Evolutionary conservation across 2,888 invertebrate genomes (phyloP).

Genomic region (Dolomedes plantarius): DNA sequence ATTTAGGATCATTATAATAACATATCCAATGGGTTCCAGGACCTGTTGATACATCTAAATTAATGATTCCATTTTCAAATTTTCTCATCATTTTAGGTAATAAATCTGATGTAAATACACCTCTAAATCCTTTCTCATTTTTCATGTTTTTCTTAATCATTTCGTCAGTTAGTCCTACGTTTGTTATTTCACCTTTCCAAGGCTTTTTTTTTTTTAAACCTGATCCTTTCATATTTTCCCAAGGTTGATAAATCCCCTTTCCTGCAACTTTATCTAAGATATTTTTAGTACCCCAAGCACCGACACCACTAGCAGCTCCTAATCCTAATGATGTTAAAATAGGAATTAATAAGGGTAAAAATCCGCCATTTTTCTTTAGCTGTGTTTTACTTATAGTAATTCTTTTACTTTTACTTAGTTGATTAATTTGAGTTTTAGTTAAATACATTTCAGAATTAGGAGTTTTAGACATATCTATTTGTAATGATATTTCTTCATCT

Average conservation of each 20-base stretch:
- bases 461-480: too few species aligned
- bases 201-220: neutral
- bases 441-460: too few species aligned
- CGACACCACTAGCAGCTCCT: constrained; percentile 8
- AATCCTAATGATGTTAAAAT: constrained; percentile 10
- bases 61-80: constrained; percentile 31
- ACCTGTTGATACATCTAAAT: constrained; percentile 12
- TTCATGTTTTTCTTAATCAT: constrained; percentile 18
- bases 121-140: constrained; percentile 18
- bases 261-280: too few species aligned
- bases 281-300: constrained; percentile 10
- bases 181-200: constrained; percentile 9
- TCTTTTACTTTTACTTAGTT: neutral
- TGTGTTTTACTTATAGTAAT: neutral
- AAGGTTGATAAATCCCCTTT: too few species aligned
- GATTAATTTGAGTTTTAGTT: neutral
- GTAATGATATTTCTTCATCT: too few species aligned
- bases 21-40: neutral
- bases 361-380: too few species aligned
- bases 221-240: neutral
- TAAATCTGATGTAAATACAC: constrained; percentile 10
- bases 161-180: neutral
- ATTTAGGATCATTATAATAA: too few species aligned
- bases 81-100: constrained; percentile 29
- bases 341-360: neutral